Percentiles rank a stretch among this genome's conserved stretches.
Evolutionary conservation across 2,888 invertebrate species (phyloP).

Genomic region (Drosophila falleni): DNA sequence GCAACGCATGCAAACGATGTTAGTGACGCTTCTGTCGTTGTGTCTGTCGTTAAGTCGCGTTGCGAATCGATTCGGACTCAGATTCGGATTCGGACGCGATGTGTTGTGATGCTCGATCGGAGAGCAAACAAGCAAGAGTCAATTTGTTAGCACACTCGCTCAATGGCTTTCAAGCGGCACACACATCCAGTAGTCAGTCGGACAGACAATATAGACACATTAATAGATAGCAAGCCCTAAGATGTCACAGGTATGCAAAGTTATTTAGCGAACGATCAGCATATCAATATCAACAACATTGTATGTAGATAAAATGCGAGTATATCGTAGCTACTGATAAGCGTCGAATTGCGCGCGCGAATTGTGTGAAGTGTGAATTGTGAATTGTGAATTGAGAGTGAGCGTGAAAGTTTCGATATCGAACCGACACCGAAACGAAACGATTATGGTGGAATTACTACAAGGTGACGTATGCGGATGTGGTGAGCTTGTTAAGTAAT

Average conservation of each 20-base stretch:
- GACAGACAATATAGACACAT: conserved; percentile 8
- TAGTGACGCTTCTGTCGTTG: conserved; percentile 31
- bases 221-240: conserved; percentile 49
- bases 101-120: conserved; percentile 53
- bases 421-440: conserved; percentile 38
- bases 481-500: too few species aligned
- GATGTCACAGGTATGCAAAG: conserved; percentile 69
- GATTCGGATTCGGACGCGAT: conserved; percentile 19
- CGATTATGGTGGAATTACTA: not conserved
- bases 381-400: conserved; percentile 71
- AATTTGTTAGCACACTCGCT: conserved; percentile 58
- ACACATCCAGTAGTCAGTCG: conserved; percentile 15
- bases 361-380: conserved; percentile 60
- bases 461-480: not conserved
- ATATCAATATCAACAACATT: conserved; percentile 51
- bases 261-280: conserved; percentile 24
- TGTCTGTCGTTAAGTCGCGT: conserved; percentile 1
- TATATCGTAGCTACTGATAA: conserved; percentile 1
- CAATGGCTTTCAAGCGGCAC: conserved; percentile 68
- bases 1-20: conserved; percentile 70
- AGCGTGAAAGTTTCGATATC: conserved; percentile 62
- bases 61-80: conserved; percentile 31
- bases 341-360: conserved; percentile 34
- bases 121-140: conserved; percentile 37
- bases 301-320: conserved; percentile 15